Percentiles rank a stretch among this genome's conserved stretches.
Conservation (phyloP, 2,113 vertebrate species). For the Syngnathus typhle region DNA sequence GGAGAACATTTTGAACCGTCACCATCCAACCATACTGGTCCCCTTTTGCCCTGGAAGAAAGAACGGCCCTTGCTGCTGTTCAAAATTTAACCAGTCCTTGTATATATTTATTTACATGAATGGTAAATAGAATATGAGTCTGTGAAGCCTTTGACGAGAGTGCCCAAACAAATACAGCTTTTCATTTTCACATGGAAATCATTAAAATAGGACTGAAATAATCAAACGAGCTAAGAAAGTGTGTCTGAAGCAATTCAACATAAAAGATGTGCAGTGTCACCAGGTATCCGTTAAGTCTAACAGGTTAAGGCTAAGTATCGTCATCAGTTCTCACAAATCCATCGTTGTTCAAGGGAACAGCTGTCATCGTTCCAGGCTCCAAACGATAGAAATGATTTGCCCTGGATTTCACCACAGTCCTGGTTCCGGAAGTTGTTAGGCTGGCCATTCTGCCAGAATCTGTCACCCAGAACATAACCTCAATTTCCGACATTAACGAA, state of each 20-base stretch:
- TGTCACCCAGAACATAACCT: neutral
- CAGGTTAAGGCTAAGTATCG: neutral
- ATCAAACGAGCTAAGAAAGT: too few species aligned
- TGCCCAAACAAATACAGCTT: too few species aligned
- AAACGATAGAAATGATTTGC: fast-evolving
- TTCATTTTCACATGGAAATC: too few species aligned
- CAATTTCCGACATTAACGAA: neutral
- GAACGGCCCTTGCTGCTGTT: neutral
- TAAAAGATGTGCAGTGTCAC: neutral
- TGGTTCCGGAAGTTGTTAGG: slow-evolving; percentile 37
- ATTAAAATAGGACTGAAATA: too few species aligned
- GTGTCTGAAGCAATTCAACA: neutral
- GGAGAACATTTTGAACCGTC: slow-evolving; percentile 2
- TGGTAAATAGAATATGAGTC: neutral
- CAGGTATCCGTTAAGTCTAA: neutral
- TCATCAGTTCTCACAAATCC: slow-evolving; percentile 42
- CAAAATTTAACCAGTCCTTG: neutral
- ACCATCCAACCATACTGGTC: neutral
- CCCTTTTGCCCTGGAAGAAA: neutral
- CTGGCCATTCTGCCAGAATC: slow-evolving; percentile 36
- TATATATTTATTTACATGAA: neutral
- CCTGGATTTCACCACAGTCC: slow-evolving; percentile 40
- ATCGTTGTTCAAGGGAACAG: slow-evolving; percentile 8
- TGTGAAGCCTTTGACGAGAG: too few species aligned
- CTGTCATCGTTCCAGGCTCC: slow-evolving; percentile 37